These are phyloP conservation scores for Chironomus tepperi DNA, from an alignment of 1,140 invertebrate species.

Conservation along the genomic window DNA sequence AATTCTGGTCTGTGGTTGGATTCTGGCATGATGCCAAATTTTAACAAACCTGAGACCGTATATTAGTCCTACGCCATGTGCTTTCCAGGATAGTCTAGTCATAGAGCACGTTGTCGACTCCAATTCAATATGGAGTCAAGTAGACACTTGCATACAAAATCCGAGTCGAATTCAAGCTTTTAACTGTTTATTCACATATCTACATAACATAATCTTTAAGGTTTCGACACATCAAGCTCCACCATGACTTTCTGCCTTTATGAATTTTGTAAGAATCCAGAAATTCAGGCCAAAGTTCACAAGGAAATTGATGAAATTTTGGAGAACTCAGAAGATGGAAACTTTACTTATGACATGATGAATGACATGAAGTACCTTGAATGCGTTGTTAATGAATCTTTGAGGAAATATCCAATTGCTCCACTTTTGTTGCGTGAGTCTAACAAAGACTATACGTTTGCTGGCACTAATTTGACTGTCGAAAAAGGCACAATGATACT, in stretches of 20 bases:
- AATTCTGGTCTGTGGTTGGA: no score
- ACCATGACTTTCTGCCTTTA: constrained; percentile 27
- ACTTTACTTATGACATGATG: constrained; percentile 32
- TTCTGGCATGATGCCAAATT: no score
- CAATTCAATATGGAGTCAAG: background rate
- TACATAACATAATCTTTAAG: no score
- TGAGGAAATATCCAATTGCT: constrained; percentile 43
- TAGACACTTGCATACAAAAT: no score
- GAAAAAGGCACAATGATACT: background rate
- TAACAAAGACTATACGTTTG: constrained; percentile 32
- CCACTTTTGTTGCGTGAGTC: constrained; percentile 31
- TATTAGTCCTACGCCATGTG: no score
- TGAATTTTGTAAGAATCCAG: constrained; percentile 26
- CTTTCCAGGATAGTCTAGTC: no score
- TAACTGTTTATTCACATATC: no score
- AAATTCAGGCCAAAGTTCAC: constrained; percentile 28
- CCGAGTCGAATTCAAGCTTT: no score
- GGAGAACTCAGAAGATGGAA: constrained; percentile 30
- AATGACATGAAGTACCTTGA: constrained; percentile 37
- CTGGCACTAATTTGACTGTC: constrained; percentile 15
- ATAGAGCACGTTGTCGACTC: no score
- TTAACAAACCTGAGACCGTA: no score
- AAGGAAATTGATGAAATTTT: constrained; percentile 41
- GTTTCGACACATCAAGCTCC: constrained; percentile 29
- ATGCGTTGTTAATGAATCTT: constrained; percentile 33